phyloP scores from a whole-genome alignment of 2,888 invertebrate species.

The Teleogryllus oceanicus region DNA sequence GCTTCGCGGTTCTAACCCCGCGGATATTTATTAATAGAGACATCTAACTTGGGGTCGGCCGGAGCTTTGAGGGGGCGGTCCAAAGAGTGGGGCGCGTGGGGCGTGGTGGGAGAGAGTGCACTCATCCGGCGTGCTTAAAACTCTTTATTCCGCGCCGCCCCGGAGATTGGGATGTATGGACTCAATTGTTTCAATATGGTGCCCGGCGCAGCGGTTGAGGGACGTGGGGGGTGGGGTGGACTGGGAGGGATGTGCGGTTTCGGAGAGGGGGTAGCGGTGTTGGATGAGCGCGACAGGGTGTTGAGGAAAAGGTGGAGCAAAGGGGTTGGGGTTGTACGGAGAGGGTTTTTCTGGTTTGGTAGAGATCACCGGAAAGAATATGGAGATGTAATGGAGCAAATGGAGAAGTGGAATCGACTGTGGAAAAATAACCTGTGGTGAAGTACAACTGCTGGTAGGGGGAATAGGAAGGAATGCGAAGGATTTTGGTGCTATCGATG shows the following conservation, averaged over 20 bases:
- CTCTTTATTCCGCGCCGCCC: no score
- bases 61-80: constrained; percentile 35
- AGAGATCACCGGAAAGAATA: no score
- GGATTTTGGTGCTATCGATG: no score
- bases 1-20: neutral
- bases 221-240: neutral
- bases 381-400: no score
- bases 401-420: no score
- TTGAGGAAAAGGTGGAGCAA: neutral
- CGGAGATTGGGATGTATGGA: constrained; percentile 29
- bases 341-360: no score
- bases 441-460: no score
- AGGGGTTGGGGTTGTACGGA: no score
- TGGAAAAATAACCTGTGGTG: no score
- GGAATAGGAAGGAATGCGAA: no score
- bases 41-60: constrained; percentile 28
- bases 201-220: constrained; percentile 20
- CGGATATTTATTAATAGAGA: constrained; percentile 24
- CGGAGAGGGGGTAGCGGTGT: constrained; percentile 10
- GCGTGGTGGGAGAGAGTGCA: neutral
- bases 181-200: constrained; percentile 37
- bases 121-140: no score
- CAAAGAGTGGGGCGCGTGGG: neutral
- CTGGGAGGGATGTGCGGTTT: neutral
- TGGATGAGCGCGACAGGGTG: neutral